These are phyloP conservation scores for Peromyscus attwateri DNA, from an alignment of 2,797 vertebrate genomes.

Conservation along the genomic window DNA sequence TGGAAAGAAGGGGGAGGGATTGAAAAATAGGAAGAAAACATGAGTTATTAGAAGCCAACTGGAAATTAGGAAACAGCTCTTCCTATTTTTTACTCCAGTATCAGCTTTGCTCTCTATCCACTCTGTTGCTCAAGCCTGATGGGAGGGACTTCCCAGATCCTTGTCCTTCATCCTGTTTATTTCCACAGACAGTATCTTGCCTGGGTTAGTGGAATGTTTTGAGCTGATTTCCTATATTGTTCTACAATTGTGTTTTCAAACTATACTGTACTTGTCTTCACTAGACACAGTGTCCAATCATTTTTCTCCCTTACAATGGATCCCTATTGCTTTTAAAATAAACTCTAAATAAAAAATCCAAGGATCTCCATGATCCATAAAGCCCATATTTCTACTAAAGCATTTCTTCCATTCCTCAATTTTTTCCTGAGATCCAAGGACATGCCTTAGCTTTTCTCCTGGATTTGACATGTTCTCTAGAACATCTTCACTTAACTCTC, in stretches of 20 bases:
- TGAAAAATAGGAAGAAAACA: not conserved
- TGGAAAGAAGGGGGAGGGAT: not conserved
- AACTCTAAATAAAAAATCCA: not conserved
- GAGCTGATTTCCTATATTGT: not conserved
- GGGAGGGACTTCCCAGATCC: not conserved
- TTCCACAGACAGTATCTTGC: not conserved
- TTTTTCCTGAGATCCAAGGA: not conserved
- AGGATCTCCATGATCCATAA: not conserved
- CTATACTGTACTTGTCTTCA: not conserved
- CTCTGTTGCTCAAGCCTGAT: not conserved
- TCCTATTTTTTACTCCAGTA: not conserved
- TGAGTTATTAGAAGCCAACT: not conserved
- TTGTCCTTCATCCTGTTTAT: not conserved
- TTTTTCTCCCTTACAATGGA: not conserved
- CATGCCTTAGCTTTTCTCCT: not conserved
- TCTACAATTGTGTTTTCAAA: conserved; percentile 31
- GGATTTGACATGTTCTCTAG: not conserved
- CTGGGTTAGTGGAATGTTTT: not conserved
- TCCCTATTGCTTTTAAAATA: conserved; percentile 2
- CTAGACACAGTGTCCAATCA: not conserved
- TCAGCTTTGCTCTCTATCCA: not conserved
- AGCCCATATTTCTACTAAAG: not conserved
- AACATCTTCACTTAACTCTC: not conserved
- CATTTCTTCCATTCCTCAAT: not conserved
- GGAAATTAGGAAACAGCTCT: not conserved